A percentile compares a stretch with the other conserved stretches of the same genome.
These are phyloP conservation scores for Eucidaris tribuloides DNA, from an alignment of 35 echinoderm and acorn worm species.

Conservation along the genomic window DNA sequence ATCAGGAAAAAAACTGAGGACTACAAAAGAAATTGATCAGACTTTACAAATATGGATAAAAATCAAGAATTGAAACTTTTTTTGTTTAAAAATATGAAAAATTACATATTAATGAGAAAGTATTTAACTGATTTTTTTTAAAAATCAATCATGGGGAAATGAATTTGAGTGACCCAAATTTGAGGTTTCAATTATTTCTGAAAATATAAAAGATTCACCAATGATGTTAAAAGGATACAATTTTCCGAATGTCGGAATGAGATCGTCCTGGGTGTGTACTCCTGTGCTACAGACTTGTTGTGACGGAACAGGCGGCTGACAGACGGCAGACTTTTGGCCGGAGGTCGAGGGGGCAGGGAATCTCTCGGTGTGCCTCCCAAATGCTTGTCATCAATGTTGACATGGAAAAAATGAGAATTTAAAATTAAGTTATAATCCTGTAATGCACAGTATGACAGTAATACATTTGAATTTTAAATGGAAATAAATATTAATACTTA, in stretches of 20 bases:
- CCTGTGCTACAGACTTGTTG: slow-evolving; percentile 41
- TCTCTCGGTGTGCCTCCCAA: slow-evolving; percentile 41
- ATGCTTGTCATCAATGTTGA: slow-evolving; percentile 20
- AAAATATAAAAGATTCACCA: too few relatives aligned
- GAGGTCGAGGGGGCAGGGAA: slow-evolving; percentile 50
- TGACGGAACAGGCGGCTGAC: slow-evolving; percentile 85
- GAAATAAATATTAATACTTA: neutral
- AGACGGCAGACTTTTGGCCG: slow-evolving; percentile 79
- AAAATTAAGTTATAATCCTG: neutral
- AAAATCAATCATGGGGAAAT: too few relatives aligned
- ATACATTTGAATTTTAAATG: neutral
- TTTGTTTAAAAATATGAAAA: too few relatives aligned
- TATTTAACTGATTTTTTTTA: too few relatives aligned
- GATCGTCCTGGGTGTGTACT: slow-evolving; percentile 45
- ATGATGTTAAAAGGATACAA: slow-evolving; percentile 91
- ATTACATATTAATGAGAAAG: too few relatives aligned
- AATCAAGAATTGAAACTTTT: too few relatives aligned
- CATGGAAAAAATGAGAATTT: neutral
- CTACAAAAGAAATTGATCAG: too few relatives aligned
- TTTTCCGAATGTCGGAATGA: slow-evolving; percentile 68
- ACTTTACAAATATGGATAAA: too few relatives aligned
- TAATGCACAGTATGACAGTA: neutral
- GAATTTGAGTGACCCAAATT: too few relatives aligned
- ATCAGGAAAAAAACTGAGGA: too few relatives aligned
- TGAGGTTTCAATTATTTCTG: too few relatives aligned